Evolutionary conservation across 1,140 invertebrate genomes (phyloP), one percentile per base, ranked within the genome.

Genomic region (Leguminivora glycinivorella): DNA sequence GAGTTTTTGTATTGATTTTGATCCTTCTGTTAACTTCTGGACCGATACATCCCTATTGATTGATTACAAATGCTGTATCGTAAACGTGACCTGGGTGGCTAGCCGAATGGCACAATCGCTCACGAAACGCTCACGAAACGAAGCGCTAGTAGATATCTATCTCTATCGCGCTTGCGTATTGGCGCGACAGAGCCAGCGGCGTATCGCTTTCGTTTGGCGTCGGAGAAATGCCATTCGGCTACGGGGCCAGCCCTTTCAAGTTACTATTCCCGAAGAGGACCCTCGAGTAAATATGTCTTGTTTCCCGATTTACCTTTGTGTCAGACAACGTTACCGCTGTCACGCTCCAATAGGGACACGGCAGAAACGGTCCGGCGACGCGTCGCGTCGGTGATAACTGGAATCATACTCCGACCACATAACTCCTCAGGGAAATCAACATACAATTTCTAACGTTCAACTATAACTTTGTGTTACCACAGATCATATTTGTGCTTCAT

Each of bases 401-500:
- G 69, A 70, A 72, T 79, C 81, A 79, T 82, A 77, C 75, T 75
- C 70, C 60, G 68, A 75, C 70, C 70, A 43, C 58, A 67, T 26
- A 63, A 56, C 47, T 74, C 83, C 80, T 70, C 3, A 2, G 84
- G 84, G 84, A 86, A 86, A 86, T 86, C 77, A 82, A 77, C 70
- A 81, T 70, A 72, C 73, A 77, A 81, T 83, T 83, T 83, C 72
- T 69, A 71, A 77, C 76, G 72, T 75, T 75, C 77, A 70, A 70
- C 72, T 78, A 72, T 63, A 38, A 66, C 73, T 78, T 75, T 75
- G 69, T 75, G 70, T 75, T 29, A 47, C 25, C 10, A 72, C 38
- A 56, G 58, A 63, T 31, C 12, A 52, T 52, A 52, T 52, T 52
- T 52, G n/a, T 52, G 47, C 10, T 52, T 6, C 47, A 52, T 52